These are phyloP conservation scores for Rhizomys pruinosus DNA, from an alignment of 2,113 vertebrate genomes.

Conservation along the genomic window DNA sequence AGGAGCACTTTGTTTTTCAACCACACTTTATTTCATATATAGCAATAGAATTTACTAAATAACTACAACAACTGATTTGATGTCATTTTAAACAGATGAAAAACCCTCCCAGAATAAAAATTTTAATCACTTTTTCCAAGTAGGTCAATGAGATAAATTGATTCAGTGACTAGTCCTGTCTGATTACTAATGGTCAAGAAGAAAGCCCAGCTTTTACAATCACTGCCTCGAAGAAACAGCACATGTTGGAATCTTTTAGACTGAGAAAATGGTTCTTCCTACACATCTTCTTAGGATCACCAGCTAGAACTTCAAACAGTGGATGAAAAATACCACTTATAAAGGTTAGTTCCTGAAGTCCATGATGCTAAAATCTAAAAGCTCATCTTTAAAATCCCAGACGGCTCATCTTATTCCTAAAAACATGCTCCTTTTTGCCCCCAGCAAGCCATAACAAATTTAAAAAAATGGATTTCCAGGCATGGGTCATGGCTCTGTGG, in stretches of 20 bases:
- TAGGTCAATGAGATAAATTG: background rate
- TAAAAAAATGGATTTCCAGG: background rate
- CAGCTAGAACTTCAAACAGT: background rate
- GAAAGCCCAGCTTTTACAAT: background rate
- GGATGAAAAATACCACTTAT: background rate
- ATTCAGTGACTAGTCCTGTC: background rate
- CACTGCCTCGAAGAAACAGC: background rate
- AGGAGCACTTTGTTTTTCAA: background rate
- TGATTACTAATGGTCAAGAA: background rate
- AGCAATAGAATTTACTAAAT: background rate
- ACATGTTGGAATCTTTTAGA: background rate
- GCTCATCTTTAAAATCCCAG: background rate
- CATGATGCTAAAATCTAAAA: slow-evolving; percentile 11
- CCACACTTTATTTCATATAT: background rate
- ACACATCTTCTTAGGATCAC: background rate
- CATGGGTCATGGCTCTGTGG: background rate
- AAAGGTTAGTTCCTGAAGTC: background rate
- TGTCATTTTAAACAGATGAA: background rate
- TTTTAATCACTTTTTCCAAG: background rate
- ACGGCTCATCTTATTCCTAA: background rate
- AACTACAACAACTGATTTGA: background rate
- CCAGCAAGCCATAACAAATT: background rate
- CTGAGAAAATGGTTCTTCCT: background rate
- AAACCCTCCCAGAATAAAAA: background rate
- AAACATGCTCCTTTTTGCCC: background rate